Conservation (phyloP, 1,140 invertebrate genomes). For the Caenorhabditis brenneri region DNA sequence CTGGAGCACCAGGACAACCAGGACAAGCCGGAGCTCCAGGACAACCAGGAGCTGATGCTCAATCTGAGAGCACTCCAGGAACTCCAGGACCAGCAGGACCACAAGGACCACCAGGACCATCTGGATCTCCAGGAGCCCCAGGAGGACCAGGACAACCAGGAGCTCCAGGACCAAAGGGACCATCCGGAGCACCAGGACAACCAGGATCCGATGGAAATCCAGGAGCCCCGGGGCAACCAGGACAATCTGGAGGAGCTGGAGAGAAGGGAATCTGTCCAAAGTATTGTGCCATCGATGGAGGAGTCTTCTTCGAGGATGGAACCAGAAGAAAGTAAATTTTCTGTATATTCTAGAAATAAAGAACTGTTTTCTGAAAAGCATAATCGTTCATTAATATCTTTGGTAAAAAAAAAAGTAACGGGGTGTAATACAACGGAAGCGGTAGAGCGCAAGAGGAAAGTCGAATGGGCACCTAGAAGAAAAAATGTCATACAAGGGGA, state of each 20-base stretch:
- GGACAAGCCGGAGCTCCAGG: constrained; percentile 7
- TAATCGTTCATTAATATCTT: background rate
- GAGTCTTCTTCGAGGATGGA: constrained; percentile 35
- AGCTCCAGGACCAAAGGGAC: constrained; percentile 3
- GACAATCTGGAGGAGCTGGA: background rate
- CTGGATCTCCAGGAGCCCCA: background rate
- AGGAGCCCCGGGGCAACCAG: constrained; percentile 49
- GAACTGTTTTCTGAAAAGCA: background rate
- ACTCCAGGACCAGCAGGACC: background rate
- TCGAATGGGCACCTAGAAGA: background rate
- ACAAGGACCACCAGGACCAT: constrained; percentile 12
- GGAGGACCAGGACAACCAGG: constrained; percentile 7
- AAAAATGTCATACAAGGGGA: background rate
- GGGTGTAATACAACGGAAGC: constrained; percentile 4
- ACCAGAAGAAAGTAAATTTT: constrained; percentile 14
- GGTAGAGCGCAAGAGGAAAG: background rate
- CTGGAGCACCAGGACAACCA: background rate
- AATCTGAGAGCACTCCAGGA: background rate
- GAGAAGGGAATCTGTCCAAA: constrained; percentile 29
- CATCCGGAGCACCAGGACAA: constrained; percentile 43
- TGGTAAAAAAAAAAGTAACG: background rate
- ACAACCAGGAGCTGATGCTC: background rate
- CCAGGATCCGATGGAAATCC: constrained; percentile 56
- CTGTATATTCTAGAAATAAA: background rate
- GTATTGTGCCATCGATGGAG: constrained; percentile 13